Evolutionary conservation across 64 coral and sea anemone genomes (phyloP), one percentile per base, ranked within the genome.

Genomic region (Stichodactyla helianthus): DNA sequence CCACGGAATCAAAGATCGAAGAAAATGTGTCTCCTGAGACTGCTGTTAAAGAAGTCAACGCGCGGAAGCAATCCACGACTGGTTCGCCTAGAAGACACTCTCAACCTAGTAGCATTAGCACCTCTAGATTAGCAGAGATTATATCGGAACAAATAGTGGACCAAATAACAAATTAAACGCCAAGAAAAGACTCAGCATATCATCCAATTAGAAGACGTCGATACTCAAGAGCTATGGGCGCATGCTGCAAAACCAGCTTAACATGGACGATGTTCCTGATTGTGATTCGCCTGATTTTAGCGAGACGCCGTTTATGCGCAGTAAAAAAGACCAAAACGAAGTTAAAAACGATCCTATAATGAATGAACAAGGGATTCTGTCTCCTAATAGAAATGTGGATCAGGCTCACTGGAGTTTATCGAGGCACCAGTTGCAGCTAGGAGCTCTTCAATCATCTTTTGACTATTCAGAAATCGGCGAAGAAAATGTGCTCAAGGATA

Each of bases 241-340:
- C 83, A 91, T 77, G 54, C 89, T 91, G 35, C 55, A 91, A 86
- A 86, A 26, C 14, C 67, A 86, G 54, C 71, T 91, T 10, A 20
- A 67, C 0, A 79, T 61, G 44, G 55, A 76, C 58, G 89, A 86
- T 4, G 83, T 35, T 12, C 70, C 71, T 35, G 83, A 90, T 55
- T 77, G 82, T 27, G 71, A 90, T 52, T 90, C 89, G 1, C 89
- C 89, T 10, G 89, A 90, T 62, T 90, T 86, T 44, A 86, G 83
- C 50, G 74, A 52, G 26, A 85, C 83, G 17, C 71, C 83, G 15
- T 91, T 91, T 51, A 86, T 91, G 83, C 83, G 83, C 14, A 52
- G 52, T 81, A 81, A 51, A 81, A 81, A 2, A 15, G 20, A 53
- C 0, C 83, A 60, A 35, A 55, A 63, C 4, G 18, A 60, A 58